Percentiles rank a stretch among this genome's conserved stretches.
These are phyloP conservation scores for Fistularia commersonii DNA, from an alignment of 2,797 vertebrate species.

Conservation along the genomic window DNA sequence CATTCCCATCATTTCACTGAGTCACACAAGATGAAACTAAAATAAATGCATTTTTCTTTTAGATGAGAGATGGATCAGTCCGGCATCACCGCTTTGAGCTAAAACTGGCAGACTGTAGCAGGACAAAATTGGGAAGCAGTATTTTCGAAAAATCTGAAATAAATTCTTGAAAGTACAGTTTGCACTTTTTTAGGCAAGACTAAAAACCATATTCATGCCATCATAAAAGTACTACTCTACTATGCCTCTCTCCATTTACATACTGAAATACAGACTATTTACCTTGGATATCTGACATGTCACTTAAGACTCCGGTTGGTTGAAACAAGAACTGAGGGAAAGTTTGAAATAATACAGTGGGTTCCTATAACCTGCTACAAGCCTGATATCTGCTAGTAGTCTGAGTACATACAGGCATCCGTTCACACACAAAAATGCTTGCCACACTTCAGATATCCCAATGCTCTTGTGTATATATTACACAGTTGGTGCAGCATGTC, in stretches of 20 bases:
- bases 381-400: not conserved
- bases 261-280: not conserved
- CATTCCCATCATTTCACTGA: not conserved
- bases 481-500: constrained; percentile 30
- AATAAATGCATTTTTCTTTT: not conserved
- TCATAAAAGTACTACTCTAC: not conserved
- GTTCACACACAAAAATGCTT: constrained; percentile 1
- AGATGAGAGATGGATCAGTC: not conserved
- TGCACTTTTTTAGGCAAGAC: too few relatives aligned
- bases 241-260: too few relatives aligned
- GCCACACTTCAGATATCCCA: constrained; percentile 37
- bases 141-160: not conserved
- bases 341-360: constrained; percentile 4
- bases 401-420: constrained; percentile 1
- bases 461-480: constrained; percentile 49
- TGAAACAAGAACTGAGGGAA: constrained; percentile 1
- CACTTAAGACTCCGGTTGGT: not conserved
- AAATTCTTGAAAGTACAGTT: not conserved
- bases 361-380: constrained; percentile 4
- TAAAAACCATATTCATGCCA: too few relatives aligned
- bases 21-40: constrained; percentile 1
- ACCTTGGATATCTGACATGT: not conserved
- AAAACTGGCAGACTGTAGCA: too few relatives aligned
- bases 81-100: too few relatives aligned
- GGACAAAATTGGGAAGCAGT: not conserved